Evolutionary conservation across 2,113 vertebrate genomes (phyloP).

Genomic region (Myanophis thanlyinensis): DNA sequence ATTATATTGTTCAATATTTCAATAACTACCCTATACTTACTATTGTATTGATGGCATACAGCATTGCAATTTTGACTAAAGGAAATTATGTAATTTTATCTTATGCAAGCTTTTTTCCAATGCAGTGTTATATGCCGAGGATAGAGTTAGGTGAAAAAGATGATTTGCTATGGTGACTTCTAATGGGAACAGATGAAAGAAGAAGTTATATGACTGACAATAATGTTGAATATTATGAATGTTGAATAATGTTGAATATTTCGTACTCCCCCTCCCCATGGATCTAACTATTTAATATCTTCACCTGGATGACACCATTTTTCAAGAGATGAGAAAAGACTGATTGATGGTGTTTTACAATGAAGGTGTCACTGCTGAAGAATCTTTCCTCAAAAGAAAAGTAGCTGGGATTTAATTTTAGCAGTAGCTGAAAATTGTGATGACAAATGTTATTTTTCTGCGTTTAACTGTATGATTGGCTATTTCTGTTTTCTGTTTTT

Average conservation of each 20-base stretch:
- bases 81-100: neutral
- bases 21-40: neutral
- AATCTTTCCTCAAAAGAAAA: neutral
- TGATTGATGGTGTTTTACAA: neutral
- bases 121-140: neutral
- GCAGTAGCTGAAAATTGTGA: neutral
- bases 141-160: too few relatives aligned
- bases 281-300: neutral
- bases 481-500: neutral
- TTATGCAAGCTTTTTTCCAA: neutral
- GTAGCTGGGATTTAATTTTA: neutral
- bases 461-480: neutral
- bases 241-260: neutral
- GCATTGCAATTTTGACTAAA: neutral
- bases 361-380: neutral
- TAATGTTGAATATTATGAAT: neutral
- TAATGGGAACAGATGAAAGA: too few relatives aligned
- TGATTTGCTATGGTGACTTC: too few relatives aligned
- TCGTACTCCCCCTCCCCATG: neutral
- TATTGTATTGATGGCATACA: neutral
- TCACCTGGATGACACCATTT: neutral
- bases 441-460: neutral
- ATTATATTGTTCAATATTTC: neutral
- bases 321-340: neutral
- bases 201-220: neutral